Evolutionary conservation across 2,113 vertebrate species (phyloP), one percentile per base, ranked within the genome.

Genomic region (Patagioenas fasciata): DNA sequence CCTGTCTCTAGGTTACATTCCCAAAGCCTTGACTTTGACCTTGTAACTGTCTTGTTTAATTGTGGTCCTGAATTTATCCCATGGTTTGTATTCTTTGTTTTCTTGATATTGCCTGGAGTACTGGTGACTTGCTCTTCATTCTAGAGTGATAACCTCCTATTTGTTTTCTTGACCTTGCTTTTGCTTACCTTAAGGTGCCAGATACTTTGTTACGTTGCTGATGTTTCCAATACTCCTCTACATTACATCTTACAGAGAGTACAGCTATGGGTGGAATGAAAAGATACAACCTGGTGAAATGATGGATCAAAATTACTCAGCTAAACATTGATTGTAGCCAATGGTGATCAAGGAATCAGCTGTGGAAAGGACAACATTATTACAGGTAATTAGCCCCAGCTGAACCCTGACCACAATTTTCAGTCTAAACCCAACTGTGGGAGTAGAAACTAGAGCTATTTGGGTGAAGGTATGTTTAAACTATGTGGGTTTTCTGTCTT

Each of bases 401-500:
- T 75, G 56, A 75, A n/a, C 15, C 6, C 48, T 65, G 16, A 13
- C 13, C 20, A 61, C 28, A 40, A 11, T 75, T 60, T 71, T 29
- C 51, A 38, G 13, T 51, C 32, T 79, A 60, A 85, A 74, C 26
- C 6, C 5, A 42, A 1, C 13, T 12, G 14, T 38, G 29, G 9
- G 4, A 1, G 5, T 8, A 2, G 17, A 80, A 77, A 29, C 4
- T 54, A 3, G 38, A 84, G 4, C 3, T 50, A 38, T 1, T 15
- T n/a, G 13, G 7, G 12, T 53, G 38, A 80, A 77, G 42, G 31
- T 50, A 23, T 40, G 25, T 6, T 67, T 80, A 5, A 12, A 19
- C 5, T 6, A 11, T 15, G 6, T 34, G 17, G 0, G 3, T 80
- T 51, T 85, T 26, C 18, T 40, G 3, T 25, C 32, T 60, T 72